Conservation (phyloP, 1,140 invertebrate species). For the Pseudachorutes palmiensis region DNA sequence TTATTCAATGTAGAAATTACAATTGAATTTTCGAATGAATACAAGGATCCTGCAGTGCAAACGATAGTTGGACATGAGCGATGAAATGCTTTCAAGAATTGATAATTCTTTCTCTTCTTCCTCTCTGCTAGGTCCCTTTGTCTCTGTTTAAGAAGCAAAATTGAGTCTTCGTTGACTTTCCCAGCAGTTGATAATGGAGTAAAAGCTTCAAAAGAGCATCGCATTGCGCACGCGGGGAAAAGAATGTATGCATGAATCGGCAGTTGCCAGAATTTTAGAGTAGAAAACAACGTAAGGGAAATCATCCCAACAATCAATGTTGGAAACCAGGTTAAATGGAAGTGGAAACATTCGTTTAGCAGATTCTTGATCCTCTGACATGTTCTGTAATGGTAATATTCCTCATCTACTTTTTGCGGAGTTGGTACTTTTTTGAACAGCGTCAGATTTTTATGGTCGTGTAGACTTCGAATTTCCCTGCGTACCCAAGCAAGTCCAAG, state of each 20-base stretch:
- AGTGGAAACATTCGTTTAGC: neutral
- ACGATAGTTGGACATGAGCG: neutral
- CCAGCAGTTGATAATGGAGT: slow-evolving; percentile 9
- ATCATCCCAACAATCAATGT: neutral
- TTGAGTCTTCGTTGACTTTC: neutral
- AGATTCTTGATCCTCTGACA: neutral
- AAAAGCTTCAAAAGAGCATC: slow-evolving; percentile 8
- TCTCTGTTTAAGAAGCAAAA: neutral
- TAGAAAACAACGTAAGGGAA: neutral
- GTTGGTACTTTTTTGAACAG: neutral
- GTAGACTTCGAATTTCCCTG: neutral
- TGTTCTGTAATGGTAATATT: neutral
- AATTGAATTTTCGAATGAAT: slow-evolving; percentile 18
- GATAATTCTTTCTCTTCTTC: neutral
- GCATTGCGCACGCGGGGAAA: slow-evolving; percentile 8
- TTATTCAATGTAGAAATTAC: slow-evolving; percentile 15
- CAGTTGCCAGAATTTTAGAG: neutral
- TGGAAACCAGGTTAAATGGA: slow-evolving; percentile 5
- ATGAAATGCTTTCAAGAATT: neutral
- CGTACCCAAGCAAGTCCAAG: neutral
- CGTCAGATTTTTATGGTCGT: too few relatives aligned
- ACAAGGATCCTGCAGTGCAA: slow-evolving; percentile 14
- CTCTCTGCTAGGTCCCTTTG: neutral
- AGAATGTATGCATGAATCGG: neutral
- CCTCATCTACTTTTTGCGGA: neutral